phyloP scores from a whole-genome alignment of 1,140 invertebrate species.

The Hestina assimilis region DNA sequence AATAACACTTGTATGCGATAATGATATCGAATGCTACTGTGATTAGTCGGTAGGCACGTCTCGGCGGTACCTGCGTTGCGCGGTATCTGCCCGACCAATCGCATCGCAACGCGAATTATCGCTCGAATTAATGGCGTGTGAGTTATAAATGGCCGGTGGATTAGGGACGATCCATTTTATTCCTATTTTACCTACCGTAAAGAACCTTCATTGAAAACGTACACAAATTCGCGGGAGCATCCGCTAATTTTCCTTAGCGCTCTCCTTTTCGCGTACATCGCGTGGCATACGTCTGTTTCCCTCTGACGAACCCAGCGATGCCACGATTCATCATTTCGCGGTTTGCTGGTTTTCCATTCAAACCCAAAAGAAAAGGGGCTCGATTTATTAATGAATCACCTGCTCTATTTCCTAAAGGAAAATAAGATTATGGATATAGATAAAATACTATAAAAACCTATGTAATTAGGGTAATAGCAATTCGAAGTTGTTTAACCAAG shows the following conservation, averaged over 20 bases:
- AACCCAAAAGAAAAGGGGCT: conserved; percentile 29
- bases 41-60: conserved; percentile 40
- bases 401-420: conserved; percentile 19
- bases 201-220: conserved; percentile 75
- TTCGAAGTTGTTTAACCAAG: not conserved
- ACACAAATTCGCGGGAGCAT: conserved; percentile 73
- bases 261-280: conserved; percentile 41
- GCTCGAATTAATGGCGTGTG: conserved; percentile 76
- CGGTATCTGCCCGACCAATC: conserved; percentile 62
- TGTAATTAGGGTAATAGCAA: not conserved
- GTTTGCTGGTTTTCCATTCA: conserved; percentile 70
- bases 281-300: conserved; percentile 38
- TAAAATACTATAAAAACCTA: not conserved
- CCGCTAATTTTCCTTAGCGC: conserved; percentile 61
- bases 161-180: conserved; percentile 73
- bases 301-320: conserved; percentile 57
- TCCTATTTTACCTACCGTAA: conserved; percentile 76
- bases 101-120: conserved; percentile 66
- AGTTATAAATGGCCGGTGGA: conserved; percentile 75
- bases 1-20: conserved; percentile 41
- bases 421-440: not conserved
- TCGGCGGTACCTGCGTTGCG: conserved; percentile 38
- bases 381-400: conserved; percentile 41
- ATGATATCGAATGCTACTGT: conserved; percentile 39
- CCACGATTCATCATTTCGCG: conserved; percentile 72